Percentiles rank a stretch among this genome's conserved stretches.
Evolutionary conservation across 1,140 invertebrate genomes (phyloP).

Genomic region (Chelonus insularis): DNA sequence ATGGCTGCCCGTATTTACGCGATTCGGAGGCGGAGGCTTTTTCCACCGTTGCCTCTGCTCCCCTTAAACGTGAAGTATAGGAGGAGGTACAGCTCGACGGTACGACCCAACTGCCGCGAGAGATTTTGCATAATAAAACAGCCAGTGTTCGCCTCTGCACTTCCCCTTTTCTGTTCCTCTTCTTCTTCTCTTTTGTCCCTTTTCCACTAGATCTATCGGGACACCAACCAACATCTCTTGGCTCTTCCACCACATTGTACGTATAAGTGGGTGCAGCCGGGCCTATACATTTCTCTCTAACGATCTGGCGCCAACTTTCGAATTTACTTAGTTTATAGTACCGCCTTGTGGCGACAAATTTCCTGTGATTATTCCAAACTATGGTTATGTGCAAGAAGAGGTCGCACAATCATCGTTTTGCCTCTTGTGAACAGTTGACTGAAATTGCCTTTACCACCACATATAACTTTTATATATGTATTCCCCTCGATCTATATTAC

Average conservation of each 20-base stretch:
- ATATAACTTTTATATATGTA: conserved; percentile 6
- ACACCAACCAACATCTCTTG: not conserved
- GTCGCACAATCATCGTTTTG: not conserved
- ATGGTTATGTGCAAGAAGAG: not conserved
- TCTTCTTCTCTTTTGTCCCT: conserved; percentile 28
- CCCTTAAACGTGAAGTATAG: conserved; percentile 14
- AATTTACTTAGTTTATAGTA: conserved; percentile 14
- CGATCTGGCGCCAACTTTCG: conserved; percentile 19
- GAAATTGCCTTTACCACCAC: conserved; percentile 14
- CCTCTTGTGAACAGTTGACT: conserved; percentile 15
- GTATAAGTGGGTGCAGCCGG: not conserved
- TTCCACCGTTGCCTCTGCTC: conserved; percentile 43
- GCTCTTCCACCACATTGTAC: conserved; percentile 2
- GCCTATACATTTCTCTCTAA: conserved; percentile 6
- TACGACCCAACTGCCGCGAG: conserved; percentile 57
- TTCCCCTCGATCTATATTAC: not conserved
- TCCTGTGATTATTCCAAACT: conserved; percentile 19
- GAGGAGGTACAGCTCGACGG: conserved; percentile 31
- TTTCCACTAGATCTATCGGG: conserved; percentile 3
- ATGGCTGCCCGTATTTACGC: conserved; percentile 61
- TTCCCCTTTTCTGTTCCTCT: conserved; percentile 32
- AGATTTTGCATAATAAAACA: conserved; percentile 63
- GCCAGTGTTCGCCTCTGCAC: conserved; percentile 39
- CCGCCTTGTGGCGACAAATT: conserved; percentile 16
- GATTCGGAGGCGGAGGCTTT: conserved; percentile 58